Percentiles rank a stretch among this genome's conserved stretches.
Evolutionary conservation across 2,888 invertebrate genomes (phyloP).

Genomic region (Melangyna quadrimaculata): DNA sequence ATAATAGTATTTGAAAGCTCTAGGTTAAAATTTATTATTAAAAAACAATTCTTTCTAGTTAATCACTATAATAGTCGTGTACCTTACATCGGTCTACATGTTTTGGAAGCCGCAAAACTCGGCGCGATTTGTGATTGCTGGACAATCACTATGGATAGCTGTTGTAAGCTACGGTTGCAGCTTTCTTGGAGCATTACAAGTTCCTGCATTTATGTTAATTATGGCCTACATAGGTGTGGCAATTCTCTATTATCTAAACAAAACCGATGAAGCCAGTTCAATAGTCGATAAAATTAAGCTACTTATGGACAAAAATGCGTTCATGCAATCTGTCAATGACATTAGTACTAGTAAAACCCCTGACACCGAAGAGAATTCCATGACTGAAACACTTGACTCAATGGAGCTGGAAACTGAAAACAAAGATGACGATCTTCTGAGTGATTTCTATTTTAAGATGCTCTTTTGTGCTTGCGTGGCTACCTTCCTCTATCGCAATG

Average conservation of each 20-base stretch:
- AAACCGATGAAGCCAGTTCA: conserved; percentile 74
- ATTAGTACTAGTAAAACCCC: conserved; percentile 78
- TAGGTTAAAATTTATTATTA: neutral
- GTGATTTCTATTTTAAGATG: conserved; percentile 88
- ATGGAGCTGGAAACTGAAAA: conserved; percentile 73
- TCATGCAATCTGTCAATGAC: conserved; percentile 76
- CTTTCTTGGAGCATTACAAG: conserved; percentile 88
- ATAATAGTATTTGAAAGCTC: neutral
- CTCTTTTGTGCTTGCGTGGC: conserved; percentile 91
- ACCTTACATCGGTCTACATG: conserved; percentile 86
- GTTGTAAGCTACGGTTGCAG: conserved; percentile 89
- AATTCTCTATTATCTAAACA: conserved; percentile 79
- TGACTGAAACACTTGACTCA: conserved; percentile 77
- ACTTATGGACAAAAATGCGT: conserved; percentile 77
- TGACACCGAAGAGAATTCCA: conserved; percentile 77
- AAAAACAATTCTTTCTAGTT: conserved; percentile 83
- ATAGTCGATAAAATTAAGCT: conserved; percentile 76
- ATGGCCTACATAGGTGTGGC: conserved; percentile 82
- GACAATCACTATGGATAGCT: conserved; percentile 89
- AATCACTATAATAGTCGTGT: conserved; percentile 85
- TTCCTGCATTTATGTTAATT: conserved; percentile 87
- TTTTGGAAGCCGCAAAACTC: conserved; percentile 89
- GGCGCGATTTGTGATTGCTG: conserved; percentile 85
- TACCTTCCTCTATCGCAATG: conserved; percentile 92
- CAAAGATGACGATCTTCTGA: conserved; percentile 81